phyloP scores from a whole-genome alignment of 2,113 vertebrate species.

The Strix aluco region DNA sequence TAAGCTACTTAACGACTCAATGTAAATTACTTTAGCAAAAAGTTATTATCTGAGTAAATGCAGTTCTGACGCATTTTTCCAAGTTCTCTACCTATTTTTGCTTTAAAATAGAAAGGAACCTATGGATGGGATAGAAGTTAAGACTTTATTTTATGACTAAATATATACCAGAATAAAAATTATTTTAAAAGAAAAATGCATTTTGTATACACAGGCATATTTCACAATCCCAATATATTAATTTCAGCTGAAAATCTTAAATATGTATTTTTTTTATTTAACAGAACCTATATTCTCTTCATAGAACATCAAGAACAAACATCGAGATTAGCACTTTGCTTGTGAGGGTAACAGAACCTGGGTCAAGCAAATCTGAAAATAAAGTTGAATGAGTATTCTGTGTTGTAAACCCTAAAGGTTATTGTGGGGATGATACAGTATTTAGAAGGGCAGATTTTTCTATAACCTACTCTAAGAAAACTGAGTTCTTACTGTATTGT shows the following conservation, averaged over 20 bases:
- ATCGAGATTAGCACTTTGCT: not conserved
- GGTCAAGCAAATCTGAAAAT: not conserved
- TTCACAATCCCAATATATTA: not conserved
- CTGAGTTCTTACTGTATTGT: not conserved
- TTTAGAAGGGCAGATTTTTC: not conserved
- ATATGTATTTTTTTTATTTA: not conserved
- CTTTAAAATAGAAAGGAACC: not conserved
- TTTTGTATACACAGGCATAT: not conserved
- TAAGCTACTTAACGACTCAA: not conserved
- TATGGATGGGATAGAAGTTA: not conserved
- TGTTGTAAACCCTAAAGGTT: not conserved
- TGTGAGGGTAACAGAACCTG: not conserved
- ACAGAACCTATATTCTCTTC: not conserved
- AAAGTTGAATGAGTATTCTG: not conserved
- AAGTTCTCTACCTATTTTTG: not conserved
- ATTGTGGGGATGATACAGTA: not conserved
- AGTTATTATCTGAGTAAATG: constrained; percentile 16
- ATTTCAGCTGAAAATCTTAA: not conserved
- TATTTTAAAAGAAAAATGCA: not conserved
- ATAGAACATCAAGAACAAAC: not conserved
- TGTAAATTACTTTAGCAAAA: constrained; percentile 17
- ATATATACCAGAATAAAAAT: not conserved
- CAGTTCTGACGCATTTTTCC: constrained; percentile 12
- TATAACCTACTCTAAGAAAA: not conserved
- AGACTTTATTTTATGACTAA: not conserved